Evolutionary conservation across 2,797 vertebrate species (phyloP), one percentile per base, ranked within the genome.

Genomic region (Synaphobranchus kaupii): DNA sequence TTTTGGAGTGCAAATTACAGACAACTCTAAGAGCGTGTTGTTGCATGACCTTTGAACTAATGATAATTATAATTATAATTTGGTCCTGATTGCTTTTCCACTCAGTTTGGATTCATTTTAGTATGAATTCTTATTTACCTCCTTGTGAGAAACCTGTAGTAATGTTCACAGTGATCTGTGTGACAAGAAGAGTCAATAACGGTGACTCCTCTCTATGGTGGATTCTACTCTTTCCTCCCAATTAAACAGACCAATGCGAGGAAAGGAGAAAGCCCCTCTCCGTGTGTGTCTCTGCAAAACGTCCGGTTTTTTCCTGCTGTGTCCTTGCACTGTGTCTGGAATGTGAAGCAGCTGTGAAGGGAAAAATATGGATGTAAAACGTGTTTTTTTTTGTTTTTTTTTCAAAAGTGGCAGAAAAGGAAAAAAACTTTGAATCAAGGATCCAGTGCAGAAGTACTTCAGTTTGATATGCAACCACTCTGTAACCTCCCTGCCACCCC

Each of bases 321-420:
- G 90, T 92, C 90, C 89, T 90, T 92, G 92, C 91, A 88, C 90
- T 87, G 80, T 84, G 89, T 91, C 87, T 92, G 94, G 94, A 95
- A 95, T 95, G 93, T 92, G 85, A 91, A 86, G 90, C 87, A 89
- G 91, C 90, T 86, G 73, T 89, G 92, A 90, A 92, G 95, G 58
- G 63, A 9, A 68, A 68, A 96, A 95, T 93, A 92, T 52, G 20
- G 50, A 83, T 56, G 81, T 31, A 52, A 54, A 56, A 52, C 10
- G 50, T 28, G 25, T 52, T 82, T 78, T 52, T 31, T 48, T n/a
- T 13, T n/a, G 25, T 8, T 54, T 54, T 56, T 56, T 3, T 6
- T 6, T 6, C 60, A 6, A 66, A 66, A 83, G 81, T 54, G 81
- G 52, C n/a, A 54, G 8, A 83, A 83, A 83, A 25, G 39, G 44